Evolutionary conservation across 1,140 invertebrate genomes (phyloP).

Genomic region (Stratiolaelaps scimitus): DNA sequence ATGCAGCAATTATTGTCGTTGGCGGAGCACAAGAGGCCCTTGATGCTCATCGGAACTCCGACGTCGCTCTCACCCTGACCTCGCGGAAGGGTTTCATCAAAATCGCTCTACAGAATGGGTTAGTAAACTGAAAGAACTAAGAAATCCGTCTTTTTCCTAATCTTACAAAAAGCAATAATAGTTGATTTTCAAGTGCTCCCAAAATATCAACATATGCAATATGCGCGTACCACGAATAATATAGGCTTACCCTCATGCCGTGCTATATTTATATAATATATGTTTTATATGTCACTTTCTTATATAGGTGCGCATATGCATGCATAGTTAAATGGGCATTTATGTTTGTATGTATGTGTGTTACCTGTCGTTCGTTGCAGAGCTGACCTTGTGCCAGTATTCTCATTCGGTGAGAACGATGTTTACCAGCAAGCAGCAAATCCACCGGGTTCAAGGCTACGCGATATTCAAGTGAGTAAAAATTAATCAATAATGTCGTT

Average conservation of each 20-base stretch:
- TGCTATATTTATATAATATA: no score
- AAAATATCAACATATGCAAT: no score
- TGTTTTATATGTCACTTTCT: no score
- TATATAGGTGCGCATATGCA: no score
- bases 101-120: conserved; percentile 65
- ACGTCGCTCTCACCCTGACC: conserved; percentile 55
- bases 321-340: no score
- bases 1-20: conserved; percentile 55
- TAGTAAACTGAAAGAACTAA: conserved; percentile 36
- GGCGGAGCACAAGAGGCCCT: conserved; percentile 68
- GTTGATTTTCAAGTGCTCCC: no score
- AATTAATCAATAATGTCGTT: conserved; percentile 44
- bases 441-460: conserved; percentile 55
- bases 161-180: no score
- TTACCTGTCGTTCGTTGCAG: no score
- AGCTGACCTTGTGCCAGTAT: conserved; percentile 65
- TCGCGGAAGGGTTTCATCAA: conserved; percentile 63
- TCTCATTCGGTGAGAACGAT: conserved; percentile 83
- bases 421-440: conserved; percentile 62
- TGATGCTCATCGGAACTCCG: conserved; percentile 45
- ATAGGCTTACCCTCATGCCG: no score
- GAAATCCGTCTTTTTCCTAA: no score
- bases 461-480: conserved; percentile 49
- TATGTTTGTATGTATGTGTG: no score
- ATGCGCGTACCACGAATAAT: no score